Percentiles rank a stretch among this genome's conserved stretches.
phyloP scores from a whole-genome alignment of 2,797 vertebrate species.

The Cuniculus paca region DNA sequence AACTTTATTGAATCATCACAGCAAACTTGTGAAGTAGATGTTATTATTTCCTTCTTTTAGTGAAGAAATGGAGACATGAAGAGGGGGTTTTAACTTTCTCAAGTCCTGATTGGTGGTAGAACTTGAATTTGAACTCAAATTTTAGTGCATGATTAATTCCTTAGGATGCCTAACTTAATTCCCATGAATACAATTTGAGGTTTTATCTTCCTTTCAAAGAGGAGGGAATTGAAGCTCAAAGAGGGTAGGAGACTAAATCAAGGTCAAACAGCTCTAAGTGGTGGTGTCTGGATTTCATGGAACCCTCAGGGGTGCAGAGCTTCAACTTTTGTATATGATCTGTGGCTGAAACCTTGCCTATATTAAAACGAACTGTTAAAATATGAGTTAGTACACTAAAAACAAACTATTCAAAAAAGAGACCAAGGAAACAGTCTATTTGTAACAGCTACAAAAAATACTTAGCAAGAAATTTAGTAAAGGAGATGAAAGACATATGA shows the following conservation, averaged over 20 bases:
- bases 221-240: background rate
- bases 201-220: conserved; percentile 45
- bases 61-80: background rate
- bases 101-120: background rate
- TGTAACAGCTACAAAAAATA: background rate
- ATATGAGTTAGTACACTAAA: background rate
- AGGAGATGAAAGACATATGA: background rate
- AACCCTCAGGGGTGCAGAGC: background rate
- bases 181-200: background rate
- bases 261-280: too few relatives aligned
- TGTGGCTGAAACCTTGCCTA: background rate
- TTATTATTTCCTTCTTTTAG: background rate
- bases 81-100: too few relatives aligned
- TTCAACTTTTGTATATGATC: background rate
- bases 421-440: background rate
- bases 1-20: background rate
- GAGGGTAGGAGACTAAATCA: background rate
- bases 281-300: background rate
- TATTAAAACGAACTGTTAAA: conserved; percentile 13
- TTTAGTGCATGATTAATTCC: background rate
- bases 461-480: background rate
- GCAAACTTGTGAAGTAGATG: too few relatives aligned
- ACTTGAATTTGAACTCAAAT: background rate
- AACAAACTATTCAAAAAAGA: background rate
- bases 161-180: background rate